These are phyloP conservation scores for Scleropages formosus DNA, from an alignment of 2,797 vertebrate genomes.

Conservation along the genomic window DNA sequence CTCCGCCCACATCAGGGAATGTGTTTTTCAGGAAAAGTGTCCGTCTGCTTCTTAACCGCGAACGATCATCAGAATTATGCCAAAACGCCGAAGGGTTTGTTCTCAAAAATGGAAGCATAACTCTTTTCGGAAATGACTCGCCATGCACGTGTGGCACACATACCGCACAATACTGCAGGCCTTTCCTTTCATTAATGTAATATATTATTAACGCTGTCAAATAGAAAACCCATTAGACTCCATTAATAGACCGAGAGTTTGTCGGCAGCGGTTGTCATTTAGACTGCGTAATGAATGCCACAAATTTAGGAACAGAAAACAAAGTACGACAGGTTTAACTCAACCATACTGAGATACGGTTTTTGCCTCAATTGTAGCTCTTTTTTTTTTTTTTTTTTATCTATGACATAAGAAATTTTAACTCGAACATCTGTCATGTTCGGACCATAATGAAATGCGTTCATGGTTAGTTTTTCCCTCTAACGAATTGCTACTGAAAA, in stretches of 20 bases:
- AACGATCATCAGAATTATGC: not conserved
- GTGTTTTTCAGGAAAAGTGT: not conserved
- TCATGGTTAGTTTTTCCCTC: not conserved
- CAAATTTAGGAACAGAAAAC: slow-evolving; percentile 3
- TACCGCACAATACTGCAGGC: slow-evolving; percentile 10
- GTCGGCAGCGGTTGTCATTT: slow-evolving; percentile 3
- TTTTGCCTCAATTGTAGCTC: not conserved
- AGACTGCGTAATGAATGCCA: not conserved
- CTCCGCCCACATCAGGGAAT: too few relatives aligned
- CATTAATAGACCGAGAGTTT: slow-evolving; percentile 23
- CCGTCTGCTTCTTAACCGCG: not conserved
- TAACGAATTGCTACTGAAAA: not conserved
- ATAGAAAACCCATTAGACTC: slow-evolving; percentile 20
- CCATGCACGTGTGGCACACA: slow-evolving; percentile 14
- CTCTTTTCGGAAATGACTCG: slow-evolving; percentile 13
- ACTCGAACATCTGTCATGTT: not conserved
- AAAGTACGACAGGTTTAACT: slow-evolving; percentile 16
- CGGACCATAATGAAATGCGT: too few relatives aligned
- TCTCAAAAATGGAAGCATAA: slow-evolving; percentile 1
- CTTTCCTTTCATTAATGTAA: slow-evolving; percentile 29
- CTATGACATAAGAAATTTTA: not conserved
- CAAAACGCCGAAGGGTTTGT: not conserved
- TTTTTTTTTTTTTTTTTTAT: not conserved
- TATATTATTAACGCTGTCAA: slow-evolving; percentile 30
- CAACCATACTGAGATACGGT: not conserved